Conservation (phyloP, 2,797 vertebrate genomes). For the Cephalopachus bancanus region DNA sequence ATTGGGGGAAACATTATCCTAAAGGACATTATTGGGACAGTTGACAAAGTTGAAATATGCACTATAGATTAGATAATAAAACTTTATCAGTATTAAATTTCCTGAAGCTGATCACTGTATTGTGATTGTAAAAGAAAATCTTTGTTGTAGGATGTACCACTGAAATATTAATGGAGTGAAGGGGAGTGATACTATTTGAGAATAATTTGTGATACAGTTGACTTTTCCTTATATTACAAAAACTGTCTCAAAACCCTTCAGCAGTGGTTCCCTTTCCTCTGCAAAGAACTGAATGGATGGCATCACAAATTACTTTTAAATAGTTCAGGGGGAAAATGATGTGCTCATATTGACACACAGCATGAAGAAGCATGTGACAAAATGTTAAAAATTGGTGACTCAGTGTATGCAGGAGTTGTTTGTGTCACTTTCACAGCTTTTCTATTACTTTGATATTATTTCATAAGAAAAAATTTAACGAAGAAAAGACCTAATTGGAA, state of each 20-base stretch:
- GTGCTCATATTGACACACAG: background rate
- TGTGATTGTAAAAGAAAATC: slow-evolving; percentile 8
- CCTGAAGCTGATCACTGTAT: slow-evolving; percentile 20
- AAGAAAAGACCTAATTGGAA: background rate
- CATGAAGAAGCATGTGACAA: background rate
- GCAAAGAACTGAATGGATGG: background rate
- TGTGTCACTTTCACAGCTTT: slow-evolving; percentile 12
- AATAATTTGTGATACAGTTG: background rate
- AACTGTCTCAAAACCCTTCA: background rate
- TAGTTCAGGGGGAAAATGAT: background rate
- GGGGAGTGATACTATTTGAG: background rate
- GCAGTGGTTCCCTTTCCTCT: background rate
- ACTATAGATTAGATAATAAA: background rate
- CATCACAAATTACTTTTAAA: background rate
- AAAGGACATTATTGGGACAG: background rate
- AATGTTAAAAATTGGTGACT: slow-evolving; percentile 30
- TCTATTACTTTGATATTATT: slow-evolving; percentile 47
- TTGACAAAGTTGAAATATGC: background rate
- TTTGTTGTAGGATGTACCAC: slow-evolving; percentile 15
- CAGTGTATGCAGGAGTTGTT: background rate
- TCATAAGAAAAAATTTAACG: slow-evolving; percentile 29
- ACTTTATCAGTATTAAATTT: background rate
- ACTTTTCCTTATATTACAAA: slow-evolving; percentile 34
- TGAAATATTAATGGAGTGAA: background rate
- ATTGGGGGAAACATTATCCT: background rate